phyloP scores from a whole-genome alignment of 2,888 invertebrate genomes.

The Apamea monoglypha region DNA sequence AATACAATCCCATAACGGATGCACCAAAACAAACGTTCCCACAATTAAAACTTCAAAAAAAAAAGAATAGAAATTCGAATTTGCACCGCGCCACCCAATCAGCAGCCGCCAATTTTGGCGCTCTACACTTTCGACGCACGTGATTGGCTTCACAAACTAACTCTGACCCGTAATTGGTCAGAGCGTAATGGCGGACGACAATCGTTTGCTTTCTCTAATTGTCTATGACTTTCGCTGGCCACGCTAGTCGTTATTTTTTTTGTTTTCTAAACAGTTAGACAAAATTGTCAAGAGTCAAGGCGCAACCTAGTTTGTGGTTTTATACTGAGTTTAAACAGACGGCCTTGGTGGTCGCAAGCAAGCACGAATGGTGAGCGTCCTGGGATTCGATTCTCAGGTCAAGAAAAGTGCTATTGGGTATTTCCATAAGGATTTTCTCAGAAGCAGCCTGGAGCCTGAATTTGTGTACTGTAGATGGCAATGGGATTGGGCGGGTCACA shows the following conservation, averaged over 20 bases:
- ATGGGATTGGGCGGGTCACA: too few relatives aligned
- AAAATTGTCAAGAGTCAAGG: slow-evolving; percentile 45
- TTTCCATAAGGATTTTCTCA: neutral
- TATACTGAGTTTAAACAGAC: neutral
- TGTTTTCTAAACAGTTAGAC: slow-evolving; percentile 67
- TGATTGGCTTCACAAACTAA: slow-evolving; percentile 78
- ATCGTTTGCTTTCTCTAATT: slow-evolving; percentile 81
- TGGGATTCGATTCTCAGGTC: neutral
- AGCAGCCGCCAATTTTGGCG: slow-evolving; percentile 77
- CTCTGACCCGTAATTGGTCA: slow-evolving; percentile 79
- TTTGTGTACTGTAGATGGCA: neutral
- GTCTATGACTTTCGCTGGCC: slow-evolving; percentile 81
- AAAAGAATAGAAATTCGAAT: slow-evolving; percentile 66
- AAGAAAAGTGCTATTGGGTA: neutral
- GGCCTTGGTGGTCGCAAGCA: neutral
- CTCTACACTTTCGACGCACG: slow-evolving; percentile 77
- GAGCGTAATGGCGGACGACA: slow-evolving; percentile 67
- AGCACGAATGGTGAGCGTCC: neutral
- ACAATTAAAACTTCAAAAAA: slow-evolving; percentile 56
- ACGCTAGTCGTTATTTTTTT: slow-evolving; percentile 67
- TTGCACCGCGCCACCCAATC: slow-evolving; percentile 72
- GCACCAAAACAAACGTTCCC: slow-evolving; percentile 39
- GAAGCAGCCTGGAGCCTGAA: neutral
- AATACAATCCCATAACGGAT: slow-evolving; percentile 3
- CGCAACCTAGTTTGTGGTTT: slow-evolving; percentile 36